A percentile compares a stretch with the other conserved stretches of the same genome.
Conservation (phyloP, 2,888 invertebrate species). For the Ferdinandea cuprea region DNA sequence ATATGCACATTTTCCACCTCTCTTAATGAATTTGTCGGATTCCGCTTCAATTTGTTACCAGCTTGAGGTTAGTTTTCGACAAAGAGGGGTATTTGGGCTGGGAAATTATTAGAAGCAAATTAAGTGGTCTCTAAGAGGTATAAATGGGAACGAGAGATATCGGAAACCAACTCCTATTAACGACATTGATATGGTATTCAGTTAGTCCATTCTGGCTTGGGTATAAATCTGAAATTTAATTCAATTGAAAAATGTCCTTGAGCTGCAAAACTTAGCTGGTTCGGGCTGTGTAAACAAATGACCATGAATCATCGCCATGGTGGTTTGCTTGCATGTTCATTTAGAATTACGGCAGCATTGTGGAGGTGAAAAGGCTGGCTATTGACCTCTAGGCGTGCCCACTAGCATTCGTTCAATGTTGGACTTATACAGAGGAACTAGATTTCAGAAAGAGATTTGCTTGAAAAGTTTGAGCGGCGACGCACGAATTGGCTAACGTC, state of each 20-base stretch:
- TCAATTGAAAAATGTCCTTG: slow-evolving; percentile 31
- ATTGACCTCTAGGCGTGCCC: slow-evolving; percentile 40
- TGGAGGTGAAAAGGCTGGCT: neutral
- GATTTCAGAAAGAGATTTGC: slow-evolving; percentile 26
- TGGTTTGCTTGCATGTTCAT: slow-evolving; percentile 52
- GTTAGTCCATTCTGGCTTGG: neutral
- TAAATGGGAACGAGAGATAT: neutral
- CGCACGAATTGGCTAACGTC: neutral
- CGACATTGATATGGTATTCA: neutral
- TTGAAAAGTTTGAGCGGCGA: slow-evolving; percentile 4
- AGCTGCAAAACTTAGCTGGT: neutral
- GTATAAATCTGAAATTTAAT: slow-evolving; percentile 17
- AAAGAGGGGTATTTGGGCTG: neutral
- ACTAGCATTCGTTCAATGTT: neutral
- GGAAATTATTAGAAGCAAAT: slow-evolving; percentile 19
- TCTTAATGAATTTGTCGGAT: slow-evolving; percentile 9
- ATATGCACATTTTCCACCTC: neutral
- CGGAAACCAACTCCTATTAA: neutral
- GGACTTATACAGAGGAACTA: slow-evolving; percentile 2
- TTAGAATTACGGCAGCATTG: neutral
- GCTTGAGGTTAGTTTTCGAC: neutral
- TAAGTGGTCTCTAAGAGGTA: neutral
- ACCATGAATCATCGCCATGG: slow-evolving; percentile 38
- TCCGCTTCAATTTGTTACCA: slow-evolving; percentile 1
- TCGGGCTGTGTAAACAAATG: slow-evolving; percentile 21